Conservation (phyloP, 2,113 vertebrate species). For the Pongo pygmaeus region DNA sequence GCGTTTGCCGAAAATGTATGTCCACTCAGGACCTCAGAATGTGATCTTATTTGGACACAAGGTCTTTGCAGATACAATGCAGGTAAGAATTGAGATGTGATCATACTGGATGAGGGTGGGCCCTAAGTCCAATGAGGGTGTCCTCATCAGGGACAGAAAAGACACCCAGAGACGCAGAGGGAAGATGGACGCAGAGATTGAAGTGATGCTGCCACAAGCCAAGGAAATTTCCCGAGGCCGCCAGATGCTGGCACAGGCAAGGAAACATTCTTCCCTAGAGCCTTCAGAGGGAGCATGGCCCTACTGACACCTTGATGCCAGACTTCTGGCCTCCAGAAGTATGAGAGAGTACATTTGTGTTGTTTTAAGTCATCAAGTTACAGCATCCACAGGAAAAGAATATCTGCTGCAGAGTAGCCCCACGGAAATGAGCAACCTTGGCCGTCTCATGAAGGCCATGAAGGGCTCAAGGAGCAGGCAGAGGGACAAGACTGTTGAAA, state of each 20-base stretch:
- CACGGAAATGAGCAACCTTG: not conserved
- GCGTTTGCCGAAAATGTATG: not conserved
- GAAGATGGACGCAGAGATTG: not conserved
- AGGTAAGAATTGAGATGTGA: not conserved
- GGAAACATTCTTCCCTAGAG: not conserved
- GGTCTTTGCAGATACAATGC: not conserved
- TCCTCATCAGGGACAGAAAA: not conserved
- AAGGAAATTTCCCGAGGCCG: not conserved
- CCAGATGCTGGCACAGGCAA: not conserved
- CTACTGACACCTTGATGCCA: not conserved
- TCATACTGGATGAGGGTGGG: not conserved
- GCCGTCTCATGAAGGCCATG: not conserved
- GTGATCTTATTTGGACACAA: not conserved
- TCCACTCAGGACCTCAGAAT: not conserved
- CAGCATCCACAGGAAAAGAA: not conserved
- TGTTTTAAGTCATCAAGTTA: not conserved
- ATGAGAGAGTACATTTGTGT: rapidly evolving
- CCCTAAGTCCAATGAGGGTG: not conserved
- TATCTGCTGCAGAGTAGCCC: not conserved
- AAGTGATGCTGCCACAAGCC: not conserved
- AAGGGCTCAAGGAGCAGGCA: not conserved
- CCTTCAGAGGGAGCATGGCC: not conserved
- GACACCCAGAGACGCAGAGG: not conserved
- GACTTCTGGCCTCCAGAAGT: not conserved
- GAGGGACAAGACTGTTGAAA: not conserved